Evolutionary conservation across 2,113 vertebrate genomes (phyloP).

Genomic region (Pteropus alecto): DNA sequence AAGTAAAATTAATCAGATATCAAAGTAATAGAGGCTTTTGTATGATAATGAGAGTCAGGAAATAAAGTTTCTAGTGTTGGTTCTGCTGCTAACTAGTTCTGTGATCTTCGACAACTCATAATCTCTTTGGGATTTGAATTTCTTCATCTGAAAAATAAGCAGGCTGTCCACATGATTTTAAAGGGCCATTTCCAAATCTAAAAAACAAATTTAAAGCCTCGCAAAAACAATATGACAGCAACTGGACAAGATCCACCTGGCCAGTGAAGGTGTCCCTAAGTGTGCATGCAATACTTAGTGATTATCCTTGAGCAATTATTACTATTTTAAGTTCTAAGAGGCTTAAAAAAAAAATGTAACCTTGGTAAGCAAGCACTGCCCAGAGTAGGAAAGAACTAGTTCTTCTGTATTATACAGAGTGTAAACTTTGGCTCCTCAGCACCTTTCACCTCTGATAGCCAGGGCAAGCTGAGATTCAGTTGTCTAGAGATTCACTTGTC

Average conservation of each 20-base stretch:
- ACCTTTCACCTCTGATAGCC: not conserved
- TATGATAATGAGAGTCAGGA: slow-evolving; percentile 23
- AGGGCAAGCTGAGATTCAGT: not conserved
- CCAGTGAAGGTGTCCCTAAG: not conserved
- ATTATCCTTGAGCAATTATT: not conserved
- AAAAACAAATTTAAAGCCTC: slow-evolving; percentile 57
- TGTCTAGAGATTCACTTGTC: not conserved
- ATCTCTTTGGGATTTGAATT: slow-evolving; percentile 12
- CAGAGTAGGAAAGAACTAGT: not conserved
- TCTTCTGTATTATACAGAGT: not conserved
- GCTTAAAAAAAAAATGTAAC: not conserved
- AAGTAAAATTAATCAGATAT: not conserved
- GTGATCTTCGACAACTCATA: slow-evolving; percentile 9
- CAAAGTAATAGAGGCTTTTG: not conserved
- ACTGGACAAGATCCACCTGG: not conserved
- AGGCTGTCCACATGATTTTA: slow-evolving; percentile 31
- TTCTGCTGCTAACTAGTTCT: slow-evolving; percentile 39
- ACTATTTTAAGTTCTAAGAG: not conserved
- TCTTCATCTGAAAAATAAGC: slow-evolving; percentile 47
- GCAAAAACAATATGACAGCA: slow-evolving; percentile 40
- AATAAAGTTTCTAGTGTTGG: slow-evolving; percentile 16
- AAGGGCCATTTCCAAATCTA: slow-evolving; percentile 23
- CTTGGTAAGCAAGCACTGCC: not conserved
- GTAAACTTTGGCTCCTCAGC: not conserved
- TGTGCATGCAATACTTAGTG: slow-evolving; percentile 6